Percentiles rank a stretch among this genome's conserved stretches.
These are phyloP conservation scores for Fistularia commersonii DNA, from an alignment of 2,797 vertebrate species.

Conservation along the genomic window DNA sequence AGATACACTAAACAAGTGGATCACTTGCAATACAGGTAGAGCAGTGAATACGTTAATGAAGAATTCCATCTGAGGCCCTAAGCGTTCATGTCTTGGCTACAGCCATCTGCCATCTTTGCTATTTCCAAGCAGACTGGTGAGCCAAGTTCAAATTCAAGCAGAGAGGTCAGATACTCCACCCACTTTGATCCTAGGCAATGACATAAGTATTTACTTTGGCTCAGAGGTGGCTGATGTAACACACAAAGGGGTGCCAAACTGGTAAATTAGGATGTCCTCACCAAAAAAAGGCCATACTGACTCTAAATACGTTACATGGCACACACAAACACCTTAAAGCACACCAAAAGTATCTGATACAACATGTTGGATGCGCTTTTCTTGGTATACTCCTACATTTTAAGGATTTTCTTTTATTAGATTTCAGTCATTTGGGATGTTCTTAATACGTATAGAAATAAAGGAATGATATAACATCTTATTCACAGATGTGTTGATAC, in stretches of 20 bases:
- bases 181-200: slow-evolving; percentile 32
- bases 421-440: too few relatives aligned
- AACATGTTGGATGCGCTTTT: too few relatives aligned
- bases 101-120: slow-evolving; percentile 30
- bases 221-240: slow-evolving; percentile 32
- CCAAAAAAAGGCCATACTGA: slow-evolving; percentile 18
- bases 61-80: slow-evolving; percentile 22
- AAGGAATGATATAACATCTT: too few relatives aligned
- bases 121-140: slow-evolving; percentile 11
- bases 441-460: too few relatives aligned
- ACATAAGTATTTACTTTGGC: slow-evolving; percentile 61
- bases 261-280: slow-evolving; percentile 22
- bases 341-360: slow-evolving; percentile 1
- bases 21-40: background rate
- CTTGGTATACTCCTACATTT: too few relatives aligned
- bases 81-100: slow-evolving; percentile 23
- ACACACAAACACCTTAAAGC: slow-evolving; percentile 8
- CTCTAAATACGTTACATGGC: slow-evolving; percentile 4
- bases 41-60: slow-evolving; percentile 4
- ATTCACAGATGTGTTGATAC: too few relatives aligned
- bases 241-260: slow-evolving; percentile 14
- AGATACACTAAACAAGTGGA: too few relatives aligned
- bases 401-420: too few relatives aligned
- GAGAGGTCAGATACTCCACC: slow-evolving; percentile 49
- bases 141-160: slow-evolving; percentile 46